These are phyloP conservation scores for Zoanthus sociatus DNA, from an alignment of 92 coral and sea anemone species.

Conservation along the genomic window DNA sequence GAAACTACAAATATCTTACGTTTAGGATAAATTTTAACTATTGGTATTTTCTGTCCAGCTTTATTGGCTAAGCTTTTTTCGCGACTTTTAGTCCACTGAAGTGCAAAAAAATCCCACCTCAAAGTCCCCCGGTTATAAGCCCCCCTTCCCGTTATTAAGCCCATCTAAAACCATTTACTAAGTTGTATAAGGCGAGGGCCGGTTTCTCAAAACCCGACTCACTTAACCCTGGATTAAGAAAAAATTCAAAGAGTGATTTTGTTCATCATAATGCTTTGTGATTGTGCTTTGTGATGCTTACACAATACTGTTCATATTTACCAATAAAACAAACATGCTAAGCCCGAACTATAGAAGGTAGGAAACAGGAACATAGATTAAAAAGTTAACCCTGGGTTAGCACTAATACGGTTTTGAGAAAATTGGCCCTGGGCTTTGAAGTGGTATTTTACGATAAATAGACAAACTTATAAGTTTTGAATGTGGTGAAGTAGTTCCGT, in stretches of 20 bases:
- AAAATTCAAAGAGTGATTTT: constrained; percentile 4
- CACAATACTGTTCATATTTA: constrained; percentile 12
- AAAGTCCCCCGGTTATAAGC: constrained; percentile 5
- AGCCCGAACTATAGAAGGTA: constrained; percentile 11
- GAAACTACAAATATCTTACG: constrained; percentile 8
- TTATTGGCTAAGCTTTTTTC: not conserved
- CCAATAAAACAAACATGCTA: constrained; percentile 12
- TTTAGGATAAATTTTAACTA: not conserved
- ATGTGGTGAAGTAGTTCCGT: constrained; percentile 40
- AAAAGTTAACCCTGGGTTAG: constrained; percentile 14
- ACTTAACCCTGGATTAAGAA: constrained; percentile 13
- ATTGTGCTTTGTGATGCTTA: constrained; percentile 8
- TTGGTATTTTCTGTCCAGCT: constrained; percentile 24
- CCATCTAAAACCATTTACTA: not conserved
- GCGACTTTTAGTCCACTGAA: not conserved
- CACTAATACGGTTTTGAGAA: constrained; percentile 9
- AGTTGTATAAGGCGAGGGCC: constrained; percentile 9
- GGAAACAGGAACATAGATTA: constrained; percentile 11
- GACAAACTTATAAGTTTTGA: constrained; percentile 34
- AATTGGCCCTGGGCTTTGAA: constrained; percentile 2
- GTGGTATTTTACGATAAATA: constrained; percentile 8
- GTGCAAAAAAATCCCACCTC: not conserved
- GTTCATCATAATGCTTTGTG: not conserved
- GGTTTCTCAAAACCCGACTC: constrained; percentile 2
- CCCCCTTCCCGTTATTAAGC: constrained; percentile 14